Base-by-base conservation (phyloP, 2,888 invertebrate species). In the Balanococcus diminutus region DNA sequence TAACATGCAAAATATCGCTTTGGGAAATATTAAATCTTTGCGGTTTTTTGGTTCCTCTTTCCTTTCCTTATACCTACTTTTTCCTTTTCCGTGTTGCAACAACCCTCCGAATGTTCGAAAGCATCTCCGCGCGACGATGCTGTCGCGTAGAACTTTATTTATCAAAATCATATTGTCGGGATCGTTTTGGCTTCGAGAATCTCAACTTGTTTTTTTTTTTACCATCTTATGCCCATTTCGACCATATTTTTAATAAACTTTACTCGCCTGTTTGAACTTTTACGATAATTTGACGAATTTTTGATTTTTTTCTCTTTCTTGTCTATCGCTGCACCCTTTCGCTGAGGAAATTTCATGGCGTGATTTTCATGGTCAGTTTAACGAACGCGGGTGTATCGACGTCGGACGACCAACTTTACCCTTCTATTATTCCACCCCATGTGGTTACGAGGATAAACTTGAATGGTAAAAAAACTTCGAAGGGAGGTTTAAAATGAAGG, bases 1-100 rank as follows among this genome's bases (percentile, higher is more conserved):
- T 85, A 85, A 85, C 85, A 85, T 85, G 85, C 85, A 85, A 85
- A 79, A 85, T 85, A 85, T 85, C 79, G 85, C 85, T 85, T 79
- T 51, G 85, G 79, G 85, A 85, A 85, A 85, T 85, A 85, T 85
- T 85, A 85, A 85, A 85, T 85, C 85, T 85, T 85, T 85, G 85
- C 85, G 82, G 82, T 85, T 81, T 85, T 79, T 84, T 85, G 85
- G 82, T 85, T 87, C 85, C 81, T 81, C 84, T 87, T 86, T 86
- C 56, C 42, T 72, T 42, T n/a, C n/a, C n/a, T n/a, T n/a, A 36
- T 67, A 22, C 61, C n/a, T 79, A 32, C 75, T 86, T 81, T 81
- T 46, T 61, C 82, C 75, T 42, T 86, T 83, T 82, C 51, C 39
- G 42, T 79, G 19, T 56, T 22, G 9, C 56, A 9, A 56, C 56